These are phyloP conservation scores for Ciona savignyi DNA, from an alignment of 23 tunicate genomes.

Conservation along the genomic window DNA sequence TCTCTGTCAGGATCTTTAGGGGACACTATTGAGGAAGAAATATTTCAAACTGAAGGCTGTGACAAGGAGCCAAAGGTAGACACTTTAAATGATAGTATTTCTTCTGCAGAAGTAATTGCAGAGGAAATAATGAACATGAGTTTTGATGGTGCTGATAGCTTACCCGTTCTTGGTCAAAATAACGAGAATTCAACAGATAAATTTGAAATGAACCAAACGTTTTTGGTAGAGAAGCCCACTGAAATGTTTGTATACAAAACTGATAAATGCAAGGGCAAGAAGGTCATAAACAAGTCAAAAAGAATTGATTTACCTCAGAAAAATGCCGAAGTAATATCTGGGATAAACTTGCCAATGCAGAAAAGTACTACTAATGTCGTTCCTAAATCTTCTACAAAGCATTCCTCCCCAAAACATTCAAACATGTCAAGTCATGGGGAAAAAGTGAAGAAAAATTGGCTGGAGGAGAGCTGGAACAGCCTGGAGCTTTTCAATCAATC, in stretches of 20 bases:
- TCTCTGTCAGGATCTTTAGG: neutral
- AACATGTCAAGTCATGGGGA: neutral
- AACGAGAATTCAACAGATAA: neutral
- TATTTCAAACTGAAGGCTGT: neutral
- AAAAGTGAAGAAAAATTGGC: conserved; percentile 10
- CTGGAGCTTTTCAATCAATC: conserved; percentile 40
- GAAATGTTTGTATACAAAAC: neutral
- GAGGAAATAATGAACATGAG: neutral
- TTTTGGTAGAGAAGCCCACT: neutral
- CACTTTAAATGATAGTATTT: neutral
- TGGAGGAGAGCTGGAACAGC: conserved; percentile 52
- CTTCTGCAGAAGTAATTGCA: neutral
- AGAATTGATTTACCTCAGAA: neutral
- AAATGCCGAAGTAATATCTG: neutral
- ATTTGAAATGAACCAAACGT: neutral
- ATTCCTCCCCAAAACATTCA: neutral
- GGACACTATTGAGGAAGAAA: neutral
- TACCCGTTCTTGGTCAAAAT: neutral
- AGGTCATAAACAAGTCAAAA: neutral
- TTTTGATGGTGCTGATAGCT: neutral
- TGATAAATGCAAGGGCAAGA: neutral
- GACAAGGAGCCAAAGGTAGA: neutral
- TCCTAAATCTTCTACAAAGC: neutral
- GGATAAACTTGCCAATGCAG: neutral
- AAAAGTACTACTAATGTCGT: neutral